Percentiles rank a stretch among this genome's conserved stretches.
Conservation (phyloP, 2,113 vertebrate species). For the Phaethornis superciliosus region DNA sequence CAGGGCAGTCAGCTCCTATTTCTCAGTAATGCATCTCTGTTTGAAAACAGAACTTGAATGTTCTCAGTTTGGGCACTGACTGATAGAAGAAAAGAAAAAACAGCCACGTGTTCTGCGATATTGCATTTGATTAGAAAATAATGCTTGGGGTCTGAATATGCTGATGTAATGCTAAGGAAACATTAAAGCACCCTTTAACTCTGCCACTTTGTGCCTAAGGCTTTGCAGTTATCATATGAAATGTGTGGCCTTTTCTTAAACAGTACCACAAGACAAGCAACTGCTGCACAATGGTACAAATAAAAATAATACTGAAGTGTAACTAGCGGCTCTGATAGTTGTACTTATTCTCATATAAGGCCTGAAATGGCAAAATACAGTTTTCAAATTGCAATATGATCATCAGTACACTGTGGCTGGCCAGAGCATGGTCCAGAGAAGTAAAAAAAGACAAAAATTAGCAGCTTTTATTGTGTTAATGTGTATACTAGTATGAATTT, state of each 20-base stretch:
- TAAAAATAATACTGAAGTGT: constrained; percentile 1
- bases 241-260: constrained; percentile 15
- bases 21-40: neutral
- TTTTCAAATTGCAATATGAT: neutral
- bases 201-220: constrained; percentile 19
- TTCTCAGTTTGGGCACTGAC: neutral
- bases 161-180: constrained; percentile 45
- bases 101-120: neutral
- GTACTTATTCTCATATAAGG: neutral
- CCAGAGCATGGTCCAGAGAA: neutral
- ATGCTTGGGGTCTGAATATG: constrained; percentile 31
- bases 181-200: constrained; percentile 40
- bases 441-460: neutral
- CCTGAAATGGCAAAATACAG: neutral
- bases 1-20: neutral
- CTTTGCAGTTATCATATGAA: constrained; percentile 33
- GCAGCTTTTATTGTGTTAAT: neutral
- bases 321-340: neutral
- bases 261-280: constrained; percentile 14
- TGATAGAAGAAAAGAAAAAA: neutral
- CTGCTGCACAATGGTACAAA: constrained; percentile 33
- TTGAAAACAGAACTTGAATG: neutral
- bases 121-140: constrained; percentile 62
- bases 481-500: neutral
- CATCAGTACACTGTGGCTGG: neutral